Evolutionary conservation across 2,797 vertebrate species (phyloP), one percentile per base, ranked within the genome.

Genomic region (Dallia pectoralis): DNA sequence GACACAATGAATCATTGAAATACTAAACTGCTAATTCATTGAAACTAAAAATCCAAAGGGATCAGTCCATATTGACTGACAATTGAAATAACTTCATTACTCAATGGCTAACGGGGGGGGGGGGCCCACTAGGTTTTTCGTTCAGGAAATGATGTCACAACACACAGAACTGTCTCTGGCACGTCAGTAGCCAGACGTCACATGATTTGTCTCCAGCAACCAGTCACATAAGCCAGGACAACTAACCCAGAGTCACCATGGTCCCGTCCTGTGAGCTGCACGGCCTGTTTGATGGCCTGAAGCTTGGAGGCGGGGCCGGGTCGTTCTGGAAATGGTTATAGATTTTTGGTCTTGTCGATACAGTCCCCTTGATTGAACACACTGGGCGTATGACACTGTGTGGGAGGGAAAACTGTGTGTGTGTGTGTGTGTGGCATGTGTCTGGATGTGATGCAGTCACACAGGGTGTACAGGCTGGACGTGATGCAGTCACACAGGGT

Each of bases 381-480:
- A 19, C 27, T 7, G 63, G 63, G 12, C 53, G 4, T 7, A 0
- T 1, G 69, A 40, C 30, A 78, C 77, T 71, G 56, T 25, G 9
- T 66, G 75, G 62, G 56, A n/a, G n/a, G 16, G 29, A 27, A 22
- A 15, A 36, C 61, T 65, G 29, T 72, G 56, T 27, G 72, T 81
- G 66, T 47, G 40, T 75, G 59, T 3, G 78, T 69, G 74, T 59
- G 51, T 22, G 22, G 51, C n/a, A n/a, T n/a, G n/a, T n/a, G n/a
- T n/a, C 75, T 80, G 74, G 76, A 40, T 72, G 74, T 76, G 77
- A 74, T 77, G 77, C 74, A 69, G 62, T 51, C n/a, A 65, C 64
- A 82, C 86, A 69, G 82, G n/a, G 72, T 84, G 84, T 75, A 86
- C 86, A 87, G 82, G n/a, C 75, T 80, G 74, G 76, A 40, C 73